Conservation (phyloP, 2,113 vertebrate genomes). For the Oplegnathus fasciatus region DNA sequence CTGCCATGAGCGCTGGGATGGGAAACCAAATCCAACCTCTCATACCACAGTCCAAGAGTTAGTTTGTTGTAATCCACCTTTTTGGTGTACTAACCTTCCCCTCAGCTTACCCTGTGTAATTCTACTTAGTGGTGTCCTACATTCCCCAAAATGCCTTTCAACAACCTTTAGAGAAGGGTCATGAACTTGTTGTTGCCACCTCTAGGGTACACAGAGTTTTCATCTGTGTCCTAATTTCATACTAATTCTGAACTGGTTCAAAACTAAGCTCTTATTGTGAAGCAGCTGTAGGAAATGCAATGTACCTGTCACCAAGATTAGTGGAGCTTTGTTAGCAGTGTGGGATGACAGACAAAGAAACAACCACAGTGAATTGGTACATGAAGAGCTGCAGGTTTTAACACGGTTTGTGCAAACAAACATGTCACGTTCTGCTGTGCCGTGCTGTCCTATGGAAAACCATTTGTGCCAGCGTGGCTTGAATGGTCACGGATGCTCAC, state of each 20-base stretch:
- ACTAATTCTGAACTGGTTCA: not conserved
- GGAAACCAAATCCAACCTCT: not conserved
- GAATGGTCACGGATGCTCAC: not conserved
- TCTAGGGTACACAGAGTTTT: slow-evolving; percentile 5
- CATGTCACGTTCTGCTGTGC: not conserved
- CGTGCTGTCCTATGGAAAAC: not conserved
- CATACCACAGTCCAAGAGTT: not conserved
- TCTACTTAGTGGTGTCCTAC: slow-evolving; percentile 10
- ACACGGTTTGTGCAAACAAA: not conserved
- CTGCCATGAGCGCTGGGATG: slow-evolving; percentile 21
- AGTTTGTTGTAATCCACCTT: slow-evolving; percentile 5
- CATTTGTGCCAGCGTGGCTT: not conserved
- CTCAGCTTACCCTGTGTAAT: not conserved
- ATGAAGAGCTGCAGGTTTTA: not conserved
- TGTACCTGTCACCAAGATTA: too few relatives aligned
- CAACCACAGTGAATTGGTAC: not conserved
- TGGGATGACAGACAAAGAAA: not conserved
- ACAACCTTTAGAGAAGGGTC: slow-evolving; percentile 10
- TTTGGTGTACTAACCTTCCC: slow-evolving; percentile 29
- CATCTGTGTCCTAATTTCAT: not conserved
- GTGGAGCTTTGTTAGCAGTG: too few relatives aligned
- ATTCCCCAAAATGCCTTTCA: slow-evolving; percentile 41
- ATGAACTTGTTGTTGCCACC: not conserved
- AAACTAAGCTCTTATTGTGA: slow-evolving; percentile 1
- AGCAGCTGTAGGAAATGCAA: not conserved